Conservation (phyloP, 2,888 invertebrate species). For the Pollenia amentaria region DNA sequence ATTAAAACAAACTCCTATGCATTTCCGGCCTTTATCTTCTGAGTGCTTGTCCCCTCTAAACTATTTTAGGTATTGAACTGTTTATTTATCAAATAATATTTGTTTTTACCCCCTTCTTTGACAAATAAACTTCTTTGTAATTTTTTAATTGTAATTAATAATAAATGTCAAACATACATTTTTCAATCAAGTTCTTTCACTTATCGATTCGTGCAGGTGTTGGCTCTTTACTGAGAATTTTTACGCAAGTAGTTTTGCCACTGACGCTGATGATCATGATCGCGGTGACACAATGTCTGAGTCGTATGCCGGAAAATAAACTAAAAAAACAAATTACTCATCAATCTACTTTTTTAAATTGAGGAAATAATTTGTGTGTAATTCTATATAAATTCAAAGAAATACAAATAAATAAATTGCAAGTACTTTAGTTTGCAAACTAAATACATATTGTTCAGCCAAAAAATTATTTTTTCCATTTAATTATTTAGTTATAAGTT, state of each 20-base stretch:
- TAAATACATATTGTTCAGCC: background rate
- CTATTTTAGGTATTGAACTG: conserved; percentile 15
- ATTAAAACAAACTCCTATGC: background rate
- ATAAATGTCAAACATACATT: conserved; percentile 31
- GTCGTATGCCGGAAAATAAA: conserved; percentile 53
- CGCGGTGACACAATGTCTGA: conserved; percentile 70
- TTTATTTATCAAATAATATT: conserved; percentile 9
- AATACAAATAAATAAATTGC: background rate
- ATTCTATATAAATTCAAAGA: background rate
- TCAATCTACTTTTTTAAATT: background rate
- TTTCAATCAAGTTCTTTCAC: conserved; percentile 22
- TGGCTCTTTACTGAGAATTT: background rate
- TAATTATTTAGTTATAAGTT: background rate
- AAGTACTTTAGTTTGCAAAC: too few species aligned
- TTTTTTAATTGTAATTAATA: conserved; percentile 25
- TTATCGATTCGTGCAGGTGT: conserved; percentile 21
- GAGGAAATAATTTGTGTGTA: background rate
- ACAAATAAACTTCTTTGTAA: conserved; percentile 33
- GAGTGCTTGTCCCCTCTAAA: background rate
- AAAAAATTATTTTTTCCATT: background rate
- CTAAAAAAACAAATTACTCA: conserved; percentile 49
- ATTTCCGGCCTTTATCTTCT: conserved; percentile 15
- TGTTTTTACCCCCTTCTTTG: background rate
- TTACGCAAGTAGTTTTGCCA: background rate
- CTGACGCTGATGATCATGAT: conserved; percentile 19